Conservation (phyloP, 1,140 invertebrate genomes). For the Zaprionus lachaisei region DNA sequence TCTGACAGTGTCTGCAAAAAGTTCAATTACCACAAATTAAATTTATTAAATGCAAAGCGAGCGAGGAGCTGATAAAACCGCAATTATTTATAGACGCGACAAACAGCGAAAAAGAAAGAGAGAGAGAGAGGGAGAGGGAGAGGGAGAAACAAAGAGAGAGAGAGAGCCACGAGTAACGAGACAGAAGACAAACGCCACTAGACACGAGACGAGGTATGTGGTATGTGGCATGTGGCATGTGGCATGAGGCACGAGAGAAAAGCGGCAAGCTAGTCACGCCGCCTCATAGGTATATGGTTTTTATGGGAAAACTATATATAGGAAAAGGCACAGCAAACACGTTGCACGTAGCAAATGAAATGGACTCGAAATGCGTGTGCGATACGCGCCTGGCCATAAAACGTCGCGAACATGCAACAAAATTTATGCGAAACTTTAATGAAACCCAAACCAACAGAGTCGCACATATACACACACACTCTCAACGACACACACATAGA, state of each 20-base stretch:
- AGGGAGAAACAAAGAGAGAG: constrained; percentile 8
- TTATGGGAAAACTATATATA: constrained; percentile 45
- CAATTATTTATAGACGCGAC: constrained; percentile 74
- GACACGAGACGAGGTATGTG: constrained; percentile 23
- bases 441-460: constrained; percentile 53
- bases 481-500: constrained; percentile 13
- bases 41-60: constrained; percentile 72
- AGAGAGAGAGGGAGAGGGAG: neutral
- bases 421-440: constrained; percentile 80
- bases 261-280: constrained; percentile 7
- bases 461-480: constrained; percentile 16
- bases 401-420: constrained; percentile 75
- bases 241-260: neutral
- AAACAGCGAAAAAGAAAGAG: constrained; percentile 6
- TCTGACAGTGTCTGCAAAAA: constrained; percentile 40
- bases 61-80: constrained; percentile 58
- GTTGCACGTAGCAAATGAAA: constrained; percentile 71
- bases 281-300: constrained; percentile 29
- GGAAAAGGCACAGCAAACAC: constrained; percentile 46
- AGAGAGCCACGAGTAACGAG: neutral
- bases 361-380: constrained; percentile 74
- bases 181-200: constrained; percentile 49
- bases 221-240: neutral
- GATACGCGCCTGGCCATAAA: constrained; percentile 65
- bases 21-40: constrained; percentile 81